phyloP scores from a whole-genome alignment of 2,113 vertebrate species.

The Fulica atra region DNA sequence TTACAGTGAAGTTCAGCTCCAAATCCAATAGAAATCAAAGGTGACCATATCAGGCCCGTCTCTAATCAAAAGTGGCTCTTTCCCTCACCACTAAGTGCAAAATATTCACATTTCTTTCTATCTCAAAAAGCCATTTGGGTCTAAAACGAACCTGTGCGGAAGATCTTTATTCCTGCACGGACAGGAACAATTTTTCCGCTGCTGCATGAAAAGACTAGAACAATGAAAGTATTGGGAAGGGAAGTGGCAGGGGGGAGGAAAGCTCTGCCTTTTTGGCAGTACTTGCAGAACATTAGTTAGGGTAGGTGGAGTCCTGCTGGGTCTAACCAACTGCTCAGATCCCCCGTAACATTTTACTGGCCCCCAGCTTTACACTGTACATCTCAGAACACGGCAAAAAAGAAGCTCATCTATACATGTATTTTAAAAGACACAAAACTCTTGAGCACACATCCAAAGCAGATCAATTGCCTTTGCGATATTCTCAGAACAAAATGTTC shows the following conservation, averaged over 20 bases:
- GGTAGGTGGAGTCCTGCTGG: conserved; percentile 50
- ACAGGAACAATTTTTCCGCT: conserved; percentile 47
- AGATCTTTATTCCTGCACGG: background rate
- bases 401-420: conserved; percentile 47
- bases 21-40: conserved; percentile 54
- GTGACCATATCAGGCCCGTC: conserved; percentile 12
- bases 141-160: conserved; percentile 51
- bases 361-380: background rate
- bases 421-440: conserved; percentile 52
- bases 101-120: background rate
- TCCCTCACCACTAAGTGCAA: conserved; percentile 12
- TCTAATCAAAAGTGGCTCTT: conserved; percentile 29
- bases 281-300: conserved; percentile 49
- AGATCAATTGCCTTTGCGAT: conserved; percentile 77
- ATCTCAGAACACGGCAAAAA: background rate
- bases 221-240: conserved; percentile 37
- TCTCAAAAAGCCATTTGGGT: conserved; percentile 19
- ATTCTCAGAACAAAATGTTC: conserved; percentile 81
- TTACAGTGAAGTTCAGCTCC: conserved; percentile 45
- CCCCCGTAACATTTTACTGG: conserved; percentile 15
- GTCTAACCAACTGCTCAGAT: conserved; percentile 57
- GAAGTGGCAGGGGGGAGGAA: background rate
- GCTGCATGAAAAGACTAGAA: conserved; percentile 34
- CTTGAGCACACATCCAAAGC: conserved; percentile 64
- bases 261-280: conserved; percentile 31